Conservation (phyloP, 2,888 invertebrate species). For the Pseudoips prasinana region DNA sequence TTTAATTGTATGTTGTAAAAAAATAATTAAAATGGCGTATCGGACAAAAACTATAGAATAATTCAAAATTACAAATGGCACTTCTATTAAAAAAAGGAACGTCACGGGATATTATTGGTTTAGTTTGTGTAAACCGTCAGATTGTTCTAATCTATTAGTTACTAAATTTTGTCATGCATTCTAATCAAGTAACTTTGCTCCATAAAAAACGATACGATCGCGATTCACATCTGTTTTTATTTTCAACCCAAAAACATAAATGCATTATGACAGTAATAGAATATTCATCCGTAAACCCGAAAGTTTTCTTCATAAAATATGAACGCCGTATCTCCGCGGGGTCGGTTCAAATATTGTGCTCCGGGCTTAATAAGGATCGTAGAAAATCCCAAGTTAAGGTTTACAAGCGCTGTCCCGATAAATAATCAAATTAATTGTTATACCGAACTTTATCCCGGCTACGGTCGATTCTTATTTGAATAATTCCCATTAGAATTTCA, state of each 20-base stretch:
- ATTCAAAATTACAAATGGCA: no score
- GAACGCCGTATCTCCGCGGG: slow-evolving; percentile 39
- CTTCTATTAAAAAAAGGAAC: no score
- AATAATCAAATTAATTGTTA: slow-evolving; percentile 26
- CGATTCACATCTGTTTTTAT: no score
- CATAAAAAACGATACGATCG: no score
- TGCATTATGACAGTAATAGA: slow-evolving; percentile 32
- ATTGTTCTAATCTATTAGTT: no score
- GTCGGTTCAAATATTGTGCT: slow-evolving; percentile 32
- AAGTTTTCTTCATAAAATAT: slow-evolving; percentile 52
- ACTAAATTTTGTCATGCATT: no score
- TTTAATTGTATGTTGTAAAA: no score
- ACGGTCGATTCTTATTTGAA: slow-evolving; percentile 17
- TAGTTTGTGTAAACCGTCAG: no score
- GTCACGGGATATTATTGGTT: no score
- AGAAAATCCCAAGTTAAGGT: slow-evolving; percentile 38
- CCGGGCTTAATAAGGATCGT: slow-evolving; percentile 38
- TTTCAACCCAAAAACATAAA: slow-evolving; percentile 17
- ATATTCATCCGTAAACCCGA: slow-evolving; percentile 48
- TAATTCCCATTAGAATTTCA: slow-evolving; percentile 25
- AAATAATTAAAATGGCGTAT: no score
- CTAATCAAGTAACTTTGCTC: no score
- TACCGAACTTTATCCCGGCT: slow-evolving; percentile 11
- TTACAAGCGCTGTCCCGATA: slow-evolving; percentile 20
- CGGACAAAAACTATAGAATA: no score